phyloP scores from a whole-genome alignment of 2,888 invertebrate genomes.

The Mesorhabditis sp. region DNA sequence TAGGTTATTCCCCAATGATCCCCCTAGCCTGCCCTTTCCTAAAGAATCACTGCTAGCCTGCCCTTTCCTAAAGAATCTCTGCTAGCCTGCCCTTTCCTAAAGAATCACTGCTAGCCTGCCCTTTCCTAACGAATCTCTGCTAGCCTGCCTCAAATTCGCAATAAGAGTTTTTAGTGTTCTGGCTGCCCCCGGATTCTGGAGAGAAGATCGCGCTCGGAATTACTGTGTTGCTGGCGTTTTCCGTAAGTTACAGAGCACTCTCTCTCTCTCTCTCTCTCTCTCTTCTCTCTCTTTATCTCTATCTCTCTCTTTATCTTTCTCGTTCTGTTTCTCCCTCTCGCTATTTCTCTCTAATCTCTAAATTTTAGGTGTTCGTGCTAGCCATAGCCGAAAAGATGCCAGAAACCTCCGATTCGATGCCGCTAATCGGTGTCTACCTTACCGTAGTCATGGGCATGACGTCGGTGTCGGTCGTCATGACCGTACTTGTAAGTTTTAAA shows the following conservation, averaged over 20 bases:
- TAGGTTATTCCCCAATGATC: background rate
- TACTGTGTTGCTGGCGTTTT: slow-evolving; percentile 66
- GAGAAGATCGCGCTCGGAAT: slow-evolving; percentile 65
- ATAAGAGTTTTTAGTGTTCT: slow-evolving; percentile 25
- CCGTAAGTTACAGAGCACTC: slow-evolving; percentile 56
- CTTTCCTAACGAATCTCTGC: background rate
- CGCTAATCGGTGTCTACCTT: slow-evolving; percentile 62
- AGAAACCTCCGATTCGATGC: slow-evolving; percentile 66
- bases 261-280: background rate
- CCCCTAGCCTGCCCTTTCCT: no score
- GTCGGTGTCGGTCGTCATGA: slow-evolving; percentile 62
- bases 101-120: no score
- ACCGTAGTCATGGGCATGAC: slow-evolving; percentile 67
- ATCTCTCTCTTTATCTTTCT: no score
- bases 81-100: no score
- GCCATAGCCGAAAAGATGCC: slow-evolving; percentile 67
- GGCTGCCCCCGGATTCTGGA: slow-evolving; percentile 40
- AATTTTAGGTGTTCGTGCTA: slow-evolving; percentile 61
- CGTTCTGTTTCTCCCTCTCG: no score
- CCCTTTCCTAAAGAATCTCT: no score
- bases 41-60: no score
- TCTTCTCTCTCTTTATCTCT: no score
- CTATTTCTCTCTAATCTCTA: background rate
- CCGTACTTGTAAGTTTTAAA: slow-evolving; percentile 28
- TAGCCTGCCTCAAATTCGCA: background rate